Evolutionary conservation across 2,797 vertebrate species (phyloP).

Genomic region (Gadopsis marmoratus): DNA sequence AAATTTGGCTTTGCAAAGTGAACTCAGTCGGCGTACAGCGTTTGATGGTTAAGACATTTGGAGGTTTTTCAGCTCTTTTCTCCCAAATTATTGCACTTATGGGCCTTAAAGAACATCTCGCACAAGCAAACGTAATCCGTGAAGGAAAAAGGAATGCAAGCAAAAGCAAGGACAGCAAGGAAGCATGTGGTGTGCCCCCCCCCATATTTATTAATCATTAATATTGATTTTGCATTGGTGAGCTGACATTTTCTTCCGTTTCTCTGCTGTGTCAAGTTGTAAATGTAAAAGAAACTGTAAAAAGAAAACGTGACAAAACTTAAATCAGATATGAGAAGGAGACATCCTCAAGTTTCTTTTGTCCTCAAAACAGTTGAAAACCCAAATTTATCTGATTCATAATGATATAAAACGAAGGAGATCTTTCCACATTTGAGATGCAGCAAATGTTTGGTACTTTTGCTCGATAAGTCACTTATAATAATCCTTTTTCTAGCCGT

Average conservation of each 20-base stretch:
- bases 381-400: not conserved
- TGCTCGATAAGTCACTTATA: not conserved
- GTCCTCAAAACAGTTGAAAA: not conserved
- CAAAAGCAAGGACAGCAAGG: slow-evolving; percentile 22
- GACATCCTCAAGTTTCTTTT: not conserved
- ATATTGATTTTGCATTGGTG: not conserved
- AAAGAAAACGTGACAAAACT: not conserved
- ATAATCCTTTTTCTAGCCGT: not conserved
- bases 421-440: not conserved
- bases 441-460: not conserved
- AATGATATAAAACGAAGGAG: not conserved
- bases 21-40: no score
- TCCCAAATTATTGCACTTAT: slow-evolving; percentile 15
- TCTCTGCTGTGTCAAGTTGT: not conserved
- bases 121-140: not conserved
- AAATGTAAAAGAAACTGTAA: not conserved
- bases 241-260: not conserved
- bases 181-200: slow-evolving; percentile 7
- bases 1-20: not conserved
- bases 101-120: not conserved
- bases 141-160: not conserved
- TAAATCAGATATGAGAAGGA: not conserved
- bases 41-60: not conserved
- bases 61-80: not conserved
- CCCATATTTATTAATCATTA: no score